Evolutionary conservation across 2,797 vertebrate species (phyloP), one percentile per base, ranked within the genome.

Genomic region (Gouania willdenowi): DNA sequence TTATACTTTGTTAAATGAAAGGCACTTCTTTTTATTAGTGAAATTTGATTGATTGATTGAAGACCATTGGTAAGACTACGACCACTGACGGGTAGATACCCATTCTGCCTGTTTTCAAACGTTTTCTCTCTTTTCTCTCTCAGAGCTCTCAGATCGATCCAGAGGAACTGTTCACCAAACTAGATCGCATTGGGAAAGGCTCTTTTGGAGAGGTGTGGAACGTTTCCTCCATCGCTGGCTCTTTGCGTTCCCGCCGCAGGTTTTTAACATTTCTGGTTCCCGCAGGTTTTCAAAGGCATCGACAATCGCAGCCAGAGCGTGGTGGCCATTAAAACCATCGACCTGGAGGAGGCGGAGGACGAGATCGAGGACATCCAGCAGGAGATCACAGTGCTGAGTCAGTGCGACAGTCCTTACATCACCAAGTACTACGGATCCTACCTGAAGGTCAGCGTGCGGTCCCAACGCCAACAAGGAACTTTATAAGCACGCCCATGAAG

Each of bases 341-440:
- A 98, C 72, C 87, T 98, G 71, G 96, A 98, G 86, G 95, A 97
- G 84, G 96, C 96, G 0, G 96, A 98, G 82, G 96, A 98, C 49
- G 96, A 98, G 87, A 98, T 98, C 44, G 96, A 98, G 82, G 96
- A 98, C 83, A 96, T 98, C 81, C 95, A 98, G 53, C 95, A 98
- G 80, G 95, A 98, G 84, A 98, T 98, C 81, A 98, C 96, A 0
- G 96, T 98, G 23, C 90, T 98, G 66, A 97, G 94, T 77, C 96
- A 98, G 79, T 98, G 96, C 7, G 95, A 98, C 89, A 98, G 95
- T 34, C 95, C 94, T 1, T 95, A 91, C 27, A 94, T 98, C 79
- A 98, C 96, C 66, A 98, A 94, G 71, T 98, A 98, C 75, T 97
- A 89, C 40, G 95, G 95, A 53, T 98, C 96, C 43, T 98, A 97